Evolutionary conservation across 2,113 vertebrate species (phyloP).

Genomic region (Antigone vipio): DNA sequence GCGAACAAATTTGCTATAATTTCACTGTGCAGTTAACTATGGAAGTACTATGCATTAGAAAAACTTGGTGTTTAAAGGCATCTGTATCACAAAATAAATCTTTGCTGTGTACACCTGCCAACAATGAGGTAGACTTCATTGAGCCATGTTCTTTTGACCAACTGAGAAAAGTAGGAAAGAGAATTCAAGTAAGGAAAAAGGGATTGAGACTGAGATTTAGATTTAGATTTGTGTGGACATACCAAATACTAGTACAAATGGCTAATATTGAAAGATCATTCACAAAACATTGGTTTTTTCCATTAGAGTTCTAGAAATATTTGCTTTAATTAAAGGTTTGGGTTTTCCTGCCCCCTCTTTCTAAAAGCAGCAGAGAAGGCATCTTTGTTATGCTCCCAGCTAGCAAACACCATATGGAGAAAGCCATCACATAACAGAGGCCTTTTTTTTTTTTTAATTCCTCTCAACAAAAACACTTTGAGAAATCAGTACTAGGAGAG

Average conservation of each 20-base stretch:
- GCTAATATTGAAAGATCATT: not conserved
- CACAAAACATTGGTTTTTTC: not conserved
- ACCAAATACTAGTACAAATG: not conserved
- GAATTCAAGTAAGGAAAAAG: not conserved
- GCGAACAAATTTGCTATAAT: not conserved
- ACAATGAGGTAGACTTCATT: not conserved
- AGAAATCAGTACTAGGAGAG: not conserved
- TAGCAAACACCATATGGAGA: not conserved
- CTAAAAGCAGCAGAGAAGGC: not conserved
- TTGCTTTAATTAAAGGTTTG: not conserved
- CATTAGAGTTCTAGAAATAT: not conserved
- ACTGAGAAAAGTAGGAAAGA: not conserved
- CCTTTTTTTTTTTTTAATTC: not conserved
- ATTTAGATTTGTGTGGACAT: not conserved
- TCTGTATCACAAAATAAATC: not conserved
- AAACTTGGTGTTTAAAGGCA: not conserved
- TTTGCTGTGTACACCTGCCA: not conserved
- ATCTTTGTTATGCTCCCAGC: not conserved
- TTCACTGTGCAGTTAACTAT: not conserved
- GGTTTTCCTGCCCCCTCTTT: not conserved
- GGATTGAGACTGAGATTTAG: not conserved
- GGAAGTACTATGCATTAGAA: not conserved
- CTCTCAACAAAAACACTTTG: not conserved
- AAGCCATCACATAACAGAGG: not conserved
- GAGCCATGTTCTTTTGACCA: not conserved